A percentile compares a stretch with the other conserved stretches of the same genome.
These are phyloP conservation scores for Lagocephalus sceleratus DNA, from an alignment of 2,797 vertebrate genomes.

Conservation along the genomic window DNA sequence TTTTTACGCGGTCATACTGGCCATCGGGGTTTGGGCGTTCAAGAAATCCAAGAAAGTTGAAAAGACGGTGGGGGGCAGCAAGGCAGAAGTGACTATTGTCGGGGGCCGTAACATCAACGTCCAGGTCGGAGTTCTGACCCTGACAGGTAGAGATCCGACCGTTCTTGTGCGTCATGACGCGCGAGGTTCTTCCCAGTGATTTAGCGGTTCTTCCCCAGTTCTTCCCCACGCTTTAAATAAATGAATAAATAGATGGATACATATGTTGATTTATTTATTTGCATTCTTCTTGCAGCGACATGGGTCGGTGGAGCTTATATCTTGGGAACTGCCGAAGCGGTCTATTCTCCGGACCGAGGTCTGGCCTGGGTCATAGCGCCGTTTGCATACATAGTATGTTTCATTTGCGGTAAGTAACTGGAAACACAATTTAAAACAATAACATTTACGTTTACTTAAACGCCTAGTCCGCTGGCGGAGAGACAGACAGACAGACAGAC, in stretches of 20 bases:
- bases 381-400: constrained; percentile 65
- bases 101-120: constrained; percentile 60
- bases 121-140: constrained; percentile 65
- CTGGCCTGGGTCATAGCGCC: constrained; percentile 75
- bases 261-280: too few species aligned
- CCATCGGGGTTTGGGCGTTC: constrained; percentile 59
- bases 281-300: constrained; percentile 60
- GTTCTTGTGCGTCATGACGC: constrained; percentile 4
- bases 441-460: too few species aligned
- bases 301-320: constrained; percentile 81
- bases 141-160: constrained; percentile 47
- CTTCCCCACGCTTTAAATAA: too few species aligned
- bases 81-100: constrained; percentile 60
- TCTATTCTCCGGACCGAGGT: constrained; percentile 74
- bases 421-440: too few species aligned
- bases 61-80: constrained; percentile 40
- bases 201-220: too few species aligned
- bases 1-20: constrained; percentile 57
- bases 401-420: constrained; percentile 70
- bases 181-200: too few species aligned
- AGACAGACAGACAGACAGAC: too few species aligned
- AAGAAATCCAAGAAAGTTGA: constrained; percentile 58
- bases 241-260: too few species aligned
- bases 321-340: constrained; percentile 73
- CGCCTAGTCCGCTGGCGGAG: too few species aligned